A percentile compares a stretch with the other conserved stretches of the same genome.
Conservation (phyloP, 2,797 vertebrate genomes). For the Trachurus trachurus region DNA sequence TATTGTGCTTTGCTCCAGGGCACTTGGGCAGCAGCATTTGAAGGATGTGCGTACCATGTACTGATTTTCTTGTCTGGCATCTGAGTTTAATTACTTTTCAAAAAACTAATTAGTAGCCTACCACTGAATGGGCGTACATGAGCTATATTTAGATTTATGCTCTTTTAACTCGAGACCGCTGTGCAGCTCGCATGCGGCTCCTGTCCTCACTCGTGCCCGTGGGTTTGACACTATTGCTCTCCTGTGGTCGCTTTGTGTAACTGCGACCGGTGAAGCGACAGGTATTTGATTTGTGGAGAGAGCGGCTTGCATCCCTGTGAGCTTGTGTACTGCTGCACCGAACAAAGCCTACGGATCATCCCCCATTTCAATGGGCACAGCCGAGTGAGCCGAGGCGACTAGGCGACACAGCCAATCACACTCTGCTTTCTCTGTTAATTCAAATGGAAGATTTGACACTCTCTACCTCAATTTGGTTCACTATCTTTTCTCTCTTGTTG, state of each 20-base stretch:
- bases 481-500: conserved; percentile 12
- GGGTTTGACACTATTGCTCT: conserved; percentile 66
- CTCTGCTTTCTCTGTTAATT: conserved; percentile 37
- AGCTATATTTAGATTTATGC: conserved; percentile 60
- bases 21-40: conserved; percentile 46
- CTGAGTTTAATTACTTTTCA: conserved; percentile 66
- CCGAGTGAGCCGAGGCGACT: conserved; percentile 21
- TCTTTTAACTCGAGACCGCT: conserved; percentile 1
- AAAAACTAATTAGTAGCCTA: conserved; percentile 63
- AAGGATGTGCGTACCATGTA: conserved; percentile 47
- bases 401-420: conserved; percentile 15
- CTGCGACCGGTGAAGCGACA: conserved; percentile 35
- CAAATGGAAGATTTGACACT: conserved; percentile 40
- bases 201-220: background rate
- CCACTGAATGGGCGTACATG: conserved; percentile 38
- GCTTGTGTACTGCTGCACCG: conserved; percentile 46
- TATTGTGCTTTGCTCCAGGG: conserved; percentile 42
- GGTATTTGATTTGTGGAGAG: conserved; percentile 17
- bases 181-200: background rate
- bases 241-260: conserved; percentile 43
- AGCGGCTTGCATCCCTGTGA: conserved; percentile 12
- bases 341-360: conserved; percentile 63
- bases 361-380: conserved; percentile 37
- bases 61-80: conserved; percentile 55
- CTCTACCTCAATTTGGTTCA: conserved; percentile 41